A percentile compares a stretch with the other conserved stretches of the same genome.
phyloP scores from a whole-genome alignment of 2,888 invertebrate genomes.

The Plebejus argus region DNA sequence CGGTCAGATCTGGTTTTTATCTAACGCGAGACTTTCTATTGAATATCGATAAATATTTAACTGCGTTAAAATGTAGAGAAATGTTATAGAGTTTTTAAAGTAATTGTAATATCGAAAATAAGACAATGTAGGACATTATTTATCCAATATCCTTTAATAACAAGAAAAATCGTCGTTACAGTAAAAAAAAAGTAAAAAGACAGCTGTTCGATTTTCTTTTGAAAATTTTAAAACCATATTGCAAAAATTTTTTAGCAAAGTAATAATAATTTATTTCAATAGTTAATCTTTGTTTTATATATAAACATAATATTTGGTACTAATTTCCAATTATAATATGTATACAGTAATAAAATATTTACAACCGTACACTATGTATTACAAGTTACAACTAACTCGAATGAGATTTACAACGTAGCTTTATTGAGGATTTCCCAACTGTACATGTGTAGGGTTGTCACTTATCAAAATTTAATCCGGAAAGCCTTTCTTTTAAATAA shows the following conservation, averaged over 20 bases:
- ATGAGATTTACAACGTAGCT: neutral
- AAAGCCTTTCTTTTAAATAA: neutral
- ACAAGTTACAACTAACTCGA: constrained; percentile 13
- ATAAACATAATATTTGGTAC: neutral
- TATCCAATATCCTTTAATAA: no score
- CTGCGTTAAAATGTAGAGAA: neutral
- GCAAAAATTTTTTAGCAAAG: no score
- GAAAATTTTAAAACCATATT: no score
- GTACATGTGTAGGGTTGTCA: neutral
- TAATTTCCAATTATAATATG: constrained; percentile 1
- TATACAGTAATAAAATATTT: constrained; percentile 4
- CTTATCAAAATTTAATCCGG: neutral
- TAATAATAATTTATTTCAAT: neutral
- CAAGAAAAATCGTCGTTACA: no score
- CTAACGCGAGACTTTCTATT: constrained; percentile 9
- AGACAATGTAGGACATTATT: no score
- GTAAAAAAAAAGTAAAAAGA: no score
- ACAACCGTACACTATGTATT: neutral
- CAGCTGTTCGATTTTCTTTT: no score
- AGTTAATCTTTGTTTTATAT: neutral
- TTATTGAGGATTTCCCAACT: constrained; percentile 9
- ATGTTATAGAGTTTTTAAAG: no score
- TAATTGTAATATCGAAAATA: no score
- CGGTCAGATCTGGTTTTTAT: neutral
- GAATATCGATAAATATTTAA: neutral